phyloP scores from a whole-genome alignment of 2,888 invertebrate genomes.

The Hypomecis punctinalis region DNA sequence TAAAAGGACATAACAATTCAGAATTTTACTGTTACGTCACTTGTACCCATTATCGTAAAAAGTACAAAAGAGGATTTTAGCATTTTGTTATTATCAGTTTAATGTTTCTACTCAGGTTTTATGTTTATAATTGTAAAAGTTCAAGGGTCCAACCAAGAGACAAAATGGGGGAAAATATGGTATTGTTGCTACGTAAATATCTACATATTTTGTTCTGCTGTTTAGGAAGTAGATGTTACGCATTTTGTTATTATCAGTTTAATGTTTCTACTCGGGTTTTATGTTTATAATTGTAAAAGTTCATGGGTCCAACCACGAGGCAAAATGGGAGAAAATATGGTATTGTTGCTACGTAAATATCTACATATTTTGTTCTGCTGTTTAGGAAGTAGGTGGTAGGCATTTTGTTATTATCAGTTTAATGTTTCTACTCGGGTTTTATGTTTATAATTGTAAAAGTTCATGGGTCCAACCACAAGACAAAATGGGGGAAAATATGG shows the following conservation, averaged over 20 bases:
- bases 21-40: slow-evolving; percentile 18
- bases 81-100: slow-evolving; percentile 23
- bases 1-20: slow-evolving; percentile 19
- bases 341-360: no score
- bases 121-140: slow-evolving; percentile 15
- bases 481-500: neutral
- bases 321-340: neutral
- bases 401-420: slow-evolving; percentile 23
- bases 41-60: slow-evolving; percentile 32
- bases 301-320: slow-evolving; percentile 3
- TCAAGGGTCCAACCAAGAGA: slow-evolving; percentile 3
- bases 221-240: slow-evolving; percentile 19
- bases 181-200: neutral
- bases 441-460: slow-evolving; percentile 15
- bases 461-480: slow-evolving; percentile 2
- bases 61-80: slow-evolving; percentile 27
- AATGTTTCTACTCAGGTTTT: slow-evolving; percentile 18
- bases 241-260: slow-evolving; percentile 23
- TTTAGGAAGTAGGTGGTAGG: slow-evolving; percentile 24
- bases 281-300: slow-evolving; percentile 15
- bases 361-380: no score
- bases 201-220: no score
- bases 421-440: slow-evolving; percentile 18
- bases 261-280: slow-evolving; percentile 18
- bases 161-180: neutral